Percentiles rank a stretch among this genome's conserved stretches.
phyloP scores from a whole-genome alignment of 2,113 vertebrate genomes.

The Odocoileus hemionus region DNA sequence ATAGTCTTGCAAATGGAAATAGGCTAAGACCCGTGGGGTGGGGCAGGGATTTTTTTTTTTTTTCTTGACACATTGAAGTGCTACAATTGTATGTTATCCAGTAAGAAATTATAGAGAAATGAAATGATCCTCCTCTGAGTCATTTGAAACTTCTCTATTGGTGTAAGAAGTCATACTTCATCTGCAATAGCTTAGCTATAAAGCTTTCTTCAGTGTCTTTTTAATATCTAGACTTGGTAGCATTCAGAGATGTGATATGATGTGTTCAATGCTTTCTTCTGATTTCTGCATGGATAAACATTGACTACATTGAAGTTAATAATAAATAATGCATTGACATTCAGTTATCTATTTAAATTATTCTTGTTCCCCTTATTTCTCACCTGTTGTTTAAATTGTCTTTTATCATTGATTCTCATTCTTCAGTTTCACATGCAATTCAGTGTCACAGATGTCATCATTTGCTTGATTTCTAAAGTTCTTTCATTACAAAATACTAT shows the following conservation, averaged over 20 bases:
- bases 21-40: background rate
- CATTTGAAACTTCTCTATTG: background rate
- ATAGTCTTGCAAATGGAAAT: background rate
- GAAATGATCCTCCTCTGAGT: background rate
- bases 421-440: background rate
- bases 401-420: background rate
- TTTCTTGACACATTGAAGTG: background rate
- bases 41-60: background rate
- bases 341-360: background rate
- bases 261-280: background rate
- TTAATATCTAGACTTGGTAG: background rate
- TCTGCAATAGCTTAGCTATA: background rate
- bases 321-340: slow-evolving; percentile 25
- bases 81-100: background rate
- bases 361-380: background rate
- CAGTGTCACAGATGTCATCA: background rate
- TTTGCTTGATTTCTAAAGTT: slow-evolving; percentile 7
- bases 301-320: slow-evolving; percentile 15
- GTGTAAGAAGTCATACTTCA: background rate
- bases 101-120: background rate
- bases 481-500: background rate
- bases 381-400: background rate
- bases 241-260: background rate
- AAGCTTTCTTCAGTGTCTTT: background rate
- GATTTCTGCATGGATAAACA: background rate